phyloP scores from a whole-genome alignment of 1,140 invertebrate genomes.

The Sminthurides bifidus region DNA sequence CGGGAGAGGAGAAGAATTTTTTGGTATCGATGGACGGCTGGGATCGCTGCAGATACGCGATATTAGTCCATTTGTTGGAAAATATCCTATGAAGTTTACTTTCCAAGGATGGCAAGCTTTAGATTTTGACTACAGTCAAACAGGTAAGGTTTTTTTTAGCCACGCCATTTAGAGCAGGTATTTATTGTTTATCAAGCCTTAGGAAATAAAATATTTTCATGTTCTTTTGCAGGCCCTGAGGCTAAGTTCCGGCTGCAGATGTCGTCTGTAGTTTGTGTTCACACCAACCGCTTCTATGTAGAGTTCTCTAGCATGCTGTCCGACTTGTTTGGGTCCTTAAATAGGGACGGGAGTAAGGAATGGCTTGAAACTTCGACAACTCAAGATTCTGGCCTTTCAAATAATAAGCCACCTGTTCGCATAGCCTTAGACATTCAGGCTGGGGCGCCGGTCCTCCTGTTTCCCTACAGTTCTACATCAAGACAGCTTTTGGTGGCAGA shows the following conservation, averaged over 20 bases:
- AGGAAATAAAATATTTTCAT: not conserved
- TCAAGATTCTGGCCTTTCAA: not conserved
- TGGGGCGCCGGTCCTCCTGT: slow-evolving; percentile 66
- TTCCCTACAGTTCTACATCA: slow-evolving; percentile 72
- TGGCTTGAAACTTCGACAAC: no score
- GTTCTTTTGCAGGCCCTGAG: slow-evolving; percentile 48
- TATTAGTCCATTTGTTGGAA: slow-evolving; percentile 56
- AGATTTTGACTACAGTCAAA: slow-evolving; percentile 48
- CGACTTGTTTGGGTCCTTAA: slow-evolving; percentile 31
- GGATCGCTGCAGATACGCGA: slow-evolving; percentile 69
- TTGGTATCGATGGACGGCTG: slow-evolving; percentile 46
- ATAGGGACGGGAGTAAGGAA: no score
- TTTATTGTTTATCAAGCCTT: not conserved
- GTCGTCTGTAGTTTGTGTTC: slow-evolving; percentile 81
- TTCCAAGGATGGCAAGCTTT: slow-evolving; percentile 69
- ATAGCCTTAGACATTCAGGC: slow-evolving; percentile 58
- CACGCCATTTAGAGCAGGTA: not conserved
- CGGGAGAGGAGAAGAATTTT: slow-evolving; percentile 36
- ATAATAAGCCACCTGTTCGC: slow-evolving; percentile 34
- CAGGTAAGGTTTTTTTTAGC: slow-evolving; percentile 30
- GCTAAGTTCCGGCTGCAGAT: slow-evolving; percentile 65
- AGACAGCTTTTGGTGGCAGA: slow-evolving; percentile 66
- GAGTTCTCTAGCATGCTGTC: slow-evolving; percentile 52
- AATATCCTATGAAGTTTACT: slow-evolving; percentile 73
- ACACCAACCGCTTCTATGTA: slow-evolving; percentile 83